These are phyloP conservation scores for Lepisosteus oculatus DNA, from an alignment of 2,113 vertebrate species.

Conservation along the genomic window DNA sequence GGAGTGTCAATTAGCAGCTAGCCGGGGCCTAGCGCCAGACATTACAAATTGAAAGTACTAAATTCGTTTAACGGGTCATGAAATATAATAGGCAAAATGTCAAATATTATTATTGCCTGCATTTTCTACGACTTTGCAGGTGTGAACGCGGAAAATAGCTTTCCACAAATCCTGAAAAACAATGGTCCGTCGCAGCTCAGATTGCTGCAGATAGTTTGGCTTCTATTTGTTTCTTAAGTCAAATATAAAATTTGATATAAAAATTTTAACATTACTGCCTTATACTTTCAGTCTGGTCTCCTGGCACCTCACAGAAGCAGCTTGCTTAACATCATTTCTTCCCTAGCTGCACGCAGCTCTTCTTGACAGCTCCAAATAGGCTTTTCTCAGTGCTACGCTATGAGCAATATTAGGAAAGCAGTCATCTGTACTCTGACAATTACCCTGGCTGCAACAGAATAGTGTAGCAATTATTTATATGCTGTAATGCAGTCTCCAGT, in stretches of 20 bases:
- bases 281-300: too few relatives aligned
- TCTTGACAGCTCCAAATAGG: too few relatives aligned
- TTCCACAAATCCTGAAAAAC: constrained; percentile 33
- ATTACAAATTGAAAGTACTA: constrained; percentile 56
- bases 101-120: constrained; percentile 55
- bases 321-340: too few relatives aligned
- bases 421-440: constrained; percentile 57
- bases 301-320: too few relatives aligned
- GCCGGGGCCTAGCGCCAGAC: constrained; percentile 67
- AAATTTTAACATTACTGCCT: too few relatives aligned
- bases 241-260: too few relatives aligned
- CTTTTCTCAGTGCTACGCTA: too few relatives aligned
- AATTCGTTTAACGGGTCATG: constrained; percentile 56
- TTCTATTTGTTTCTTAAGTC: constrained; percentile 31
- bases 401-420: constrained; percentile 40
- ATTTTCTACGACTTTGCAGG: constrained; percentile 58
- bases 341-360: too few relatives aligned
- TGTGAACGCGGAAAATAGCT: constrained; percentile 54
- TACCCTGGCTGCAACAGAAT: constrained; percentile 62
- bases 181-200: constrained; percentile 15
- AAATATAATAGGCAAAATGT: constrained; percentile 60
- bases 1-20: constrained; percentile 72
- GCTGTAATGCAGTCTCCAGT: constrained; percentile 59
- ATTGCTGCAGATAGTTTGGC: constrained; percentile 14
- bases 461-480: constrained; percentile 56